Percentiles rank a stretch among this genome's conserved stretches.
Evolutionary conservation across 2,888 invertebrate genomes (phyloP).

Genomic region (Malacosoma neustria): DNA sequence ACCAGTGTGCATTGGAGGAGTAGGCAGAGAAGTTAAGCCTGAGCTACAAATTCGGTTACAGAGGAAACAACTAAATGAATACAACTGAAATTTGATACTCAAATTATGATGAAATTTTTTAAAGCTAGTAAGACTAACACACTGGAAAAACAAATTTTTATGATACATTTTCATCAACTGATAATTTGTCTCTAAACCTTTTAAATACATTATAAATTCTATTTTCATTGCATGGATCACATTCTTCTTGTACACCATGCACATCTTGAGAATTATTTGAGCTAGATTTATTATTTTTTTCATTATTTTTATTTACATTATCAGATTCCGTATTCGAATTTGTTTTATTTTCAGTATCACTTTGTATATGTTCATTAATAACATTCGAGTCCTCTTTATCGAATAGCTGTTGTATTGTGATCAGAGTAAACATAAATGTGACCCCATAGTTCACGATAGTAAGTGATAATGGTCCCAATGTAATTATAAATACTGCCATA

Average conservation of each 20-base stretch:
- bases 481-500: conserved; percentile 69
- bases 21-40: too few relatives aligned
- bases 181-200: conserved; percentile 48
- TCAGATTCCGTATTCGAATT: conserved; percentile 6
- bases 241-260: conserved; percentile 13
- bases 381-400: conserved; percentile 16
- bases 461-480: conserved; percentile 76
- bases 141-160: too few relatives aligned
- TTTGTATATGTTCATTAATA: conserved; percentile 1
- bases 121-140: too few relatives aligned
- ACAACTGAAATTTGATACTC: too few relatives aligned
- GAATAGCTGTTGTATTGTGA: conserved; percentile 75
- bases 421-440: conserved; percentile 64
- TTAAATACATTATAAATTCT: conserved; percentile 47
- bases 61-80: too few relatives aligned
- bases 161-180: conserved; percentile 23
- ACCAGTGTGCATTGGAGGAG: too few relatives aligned
- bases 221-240: conserved; percentile 48
- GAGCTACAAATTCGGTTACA: too few relatives aligned
- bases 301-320: conserved; percentile 10
- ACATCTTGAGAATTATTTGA: conserved; percentile 7
- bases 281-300: not conserved
- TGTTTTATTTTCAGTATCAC: not conserved
- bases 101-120: too few relatives aligned
- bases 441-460: conserved; percentile 77